Evolutionary conservation across 2,797 vertebrate species (phyloP).

Genomic region (Hypotaenidia philippensis): DNA sequence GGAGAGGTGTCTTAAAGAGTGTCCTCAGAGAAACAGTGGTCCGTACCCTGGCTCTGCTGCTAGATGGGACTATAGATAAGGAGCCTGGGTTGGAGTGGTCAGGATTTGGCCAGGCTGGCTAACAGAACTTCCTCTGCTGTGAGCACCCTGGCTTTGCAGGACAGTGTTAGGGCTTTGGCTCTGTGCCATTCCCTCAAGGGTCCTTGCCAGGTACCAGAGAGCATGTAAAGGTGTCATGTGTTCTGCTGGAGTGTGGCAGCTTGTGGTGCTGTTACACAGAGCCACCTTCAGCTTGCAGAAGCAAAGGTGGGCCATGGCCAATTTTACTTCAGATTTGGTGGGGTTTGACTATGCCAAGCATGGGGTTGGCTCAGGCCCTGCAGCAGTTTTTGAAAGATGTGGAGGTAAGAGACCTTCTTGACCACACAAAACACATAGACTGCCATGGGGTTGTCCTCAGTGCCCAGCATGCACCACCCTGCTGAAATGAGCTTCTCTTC

Average conservation of each 20-base stretch:
- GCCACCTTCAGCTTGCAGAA: background rate
- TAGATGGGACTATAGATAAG: background rate
- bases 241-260: background rate
- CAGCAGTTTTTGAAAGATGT: background rate
- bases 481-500: background rate
- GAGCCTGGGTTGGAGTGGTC: background rate
- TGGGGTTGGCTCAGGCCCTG: background rate
- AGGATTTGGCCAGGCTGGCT: background rate
- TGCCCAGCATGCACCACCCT: accelerated
- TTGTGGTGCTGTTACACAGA: background rate
- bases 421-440: background rate
- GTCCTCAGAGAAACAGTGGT: background rate
- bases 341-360: background rate
- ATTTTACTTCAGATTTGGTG: background rate
- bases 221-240: background rate
- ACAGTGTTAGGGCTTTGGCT: background rate
- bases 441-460: background rate
- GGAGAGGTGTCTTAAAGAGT: background rate
- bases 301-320: background rate
- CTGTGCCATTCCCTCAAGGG: accelerated
- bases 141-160: background rate
- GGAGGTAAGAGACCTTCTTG: background rate
- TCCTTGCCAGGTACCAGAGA: background rate
- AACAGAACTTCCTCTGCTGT: background rate
- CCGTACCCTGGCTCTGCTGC: background rate